A percentile compares a stretch with the other conserved stretches of the same genome.
phyloP scores from a whole-genome alignment of 2,888 invertebrate genomes.

The Adineta ricciae region DNA sequence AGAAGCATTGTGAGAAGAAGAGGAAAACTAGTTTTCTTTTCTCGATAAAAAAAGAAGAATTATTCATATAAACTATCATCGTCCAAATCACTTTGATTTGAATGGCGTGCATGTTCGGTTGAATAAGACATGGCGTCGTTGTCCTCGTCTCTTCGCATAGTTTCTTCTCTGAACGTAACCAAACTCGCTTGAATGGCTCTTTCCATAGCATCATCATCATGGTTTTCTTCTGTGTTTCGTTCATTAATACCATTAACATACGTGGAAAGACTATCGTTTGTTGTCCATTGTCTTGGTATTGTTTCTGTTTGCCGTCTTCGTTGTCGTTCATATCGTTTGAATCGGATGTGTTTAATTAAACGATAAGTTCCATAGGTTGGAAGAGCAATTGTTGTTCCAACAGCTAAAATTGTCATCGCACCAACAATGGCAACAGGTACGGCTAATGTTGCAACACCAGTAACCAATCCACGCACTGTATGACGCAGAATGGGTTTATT shows the following conservation, averaged over 20 bases:
- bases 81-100: background rate
- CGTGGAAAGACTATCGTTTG: background rate
- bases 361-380: slow-evolving; percentile 20
- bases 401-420: background rate
- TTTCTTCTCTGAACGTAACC: background rate
- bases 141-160: background rate
- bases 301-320: background rate
- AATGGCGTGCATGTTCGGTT: background rate
- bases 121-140: no score
- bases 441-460: background rate
- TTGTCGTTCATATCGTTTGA: background rate
- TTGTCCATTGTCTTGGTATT: background rate
- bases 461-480: slow-evolving; percentile 42
- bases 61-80: background rate
- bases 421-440: background rate
- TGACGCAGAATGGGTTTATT: slow-evolving; percentile 44
- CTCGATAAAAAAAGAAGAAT: no score
- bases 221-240: background rate
- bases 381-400: background rate
- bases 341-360: background rate
- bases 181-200: background rate
- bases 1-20: no score
- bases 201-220: background rate
- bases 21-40: no score
- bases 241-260: background rate